Base-by-base conservation (phyloP, 2,888 invertebrate species). In the Punctoribates punctum region DNA sequence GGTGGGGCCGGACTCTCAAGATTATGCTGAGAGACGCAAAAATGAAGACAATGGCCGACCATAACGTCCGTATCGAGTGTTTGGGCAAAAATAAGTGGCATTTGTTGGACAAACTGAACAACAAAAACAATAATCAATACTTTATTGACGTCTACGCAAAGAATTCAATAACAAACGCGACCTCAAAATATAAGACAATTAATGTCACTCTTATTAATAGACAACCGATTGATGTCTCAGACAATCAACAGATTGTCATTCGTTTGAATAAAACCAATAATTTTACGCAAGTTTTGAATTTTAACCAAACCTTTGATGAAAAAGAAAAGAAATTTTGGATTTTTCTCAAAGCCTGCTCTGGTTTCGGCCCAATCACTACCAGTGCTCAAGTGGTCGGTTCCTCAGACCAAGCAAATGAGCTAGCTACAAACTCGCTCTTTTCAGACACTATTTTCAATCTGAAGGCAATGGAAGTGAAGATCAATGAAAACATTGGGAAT, bases 91-190 rank as follows among this genome's bases (percentile, higher is more conserved):
- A 85, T 78, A 87, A 85, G 1, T 85, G 85, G 79, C 86, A 85
- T 81, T 85, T 85, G 13, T 82, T 87, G 76, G 83, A 83, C 54
- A 83, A 86, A 77, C 82, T 87, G 27, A 83, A 83, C 75, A 84
- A 85, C 38, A 86, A 86, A 23, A 83, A 82, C 78, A 82, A 82
- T 34, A 17, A 62, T 9, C 17, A 27, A 3, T 88, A 88, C 81
- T 86, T 84, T 81, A 85, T 88, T 75, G 86, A 87, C 81, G 83
- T 88, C 23, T 88, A 87, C 82, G 86, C 87, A 2, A 83, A 86
- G 27, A 86, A 88, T 80, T 83, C 82, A 65, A 82, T 83, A 60
- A 86, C 87, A 6, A 86, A 87, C 79, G 83, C 86, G 46, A 86
- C 86, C 17, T 86, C 86, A 77, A 84, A 85, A 0, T 87, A 86